These are phyloP conservation scores for Hanleya hanleyi DNA, from an alignment of 2,888 invertebrate species.

Conservation along the genomic window DNA sequence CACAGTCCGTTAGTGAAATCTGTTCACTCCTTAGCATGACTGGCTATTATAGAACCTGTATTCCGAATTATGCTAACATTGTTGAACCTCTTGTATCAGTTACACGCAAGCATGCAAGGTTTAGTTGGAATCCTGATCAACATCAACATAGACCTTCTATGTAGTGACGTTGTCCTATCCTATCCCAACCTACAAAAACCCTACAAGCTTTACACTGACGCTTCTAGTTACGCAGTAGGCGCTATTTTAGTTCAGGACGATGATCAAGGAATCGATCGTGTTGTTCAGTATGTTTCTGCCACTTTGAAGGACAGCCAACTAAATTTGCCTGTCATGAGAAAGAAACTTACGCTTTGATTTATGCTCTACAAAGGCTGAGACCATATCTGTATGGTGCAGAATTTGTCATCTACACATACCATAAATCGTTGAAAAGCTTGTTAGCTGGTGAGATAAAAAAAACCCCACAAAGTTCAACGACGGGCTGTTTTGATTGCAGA, in stretches of 20 bases:
- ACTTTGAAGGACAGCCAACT: neutral
- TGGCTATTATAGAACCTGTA: neutral
- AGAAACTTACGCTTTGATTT: neutral
- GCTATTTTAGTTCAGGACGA: neutral
- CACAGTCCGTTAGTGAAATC: no score
- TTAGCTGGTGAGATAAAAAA: neutral
- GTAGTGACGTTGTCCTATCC: neutral
- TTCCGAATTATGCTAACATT: neutral
- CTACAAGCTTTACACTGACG: neutral
- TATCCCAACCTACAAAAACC: neutral
- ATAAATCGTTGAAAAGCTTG: neutral
- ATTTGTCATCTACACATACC: neutral
- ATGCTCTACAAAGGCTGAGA: neutral
- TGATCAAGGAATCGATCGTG: neutral
- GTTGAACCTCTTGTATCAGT: neutral
- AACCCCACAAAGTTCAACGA: neutral
- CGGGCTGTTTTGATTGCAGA: neutral
- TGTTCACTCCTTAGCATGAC: no score
- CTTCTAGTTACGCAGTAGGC: neutral
- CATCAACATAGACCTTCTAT: neutral
- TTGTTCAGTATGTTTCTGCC: neutral
- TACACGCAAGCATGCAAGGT: neutral
- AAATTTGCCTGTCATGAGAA: neutral
- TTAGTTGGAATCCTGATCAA: neutral
- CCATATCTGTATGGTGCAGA: neutral